Conservation (phyloP, 2,113 vertebrate species). For the Tachysurus vachellii region DNA sequence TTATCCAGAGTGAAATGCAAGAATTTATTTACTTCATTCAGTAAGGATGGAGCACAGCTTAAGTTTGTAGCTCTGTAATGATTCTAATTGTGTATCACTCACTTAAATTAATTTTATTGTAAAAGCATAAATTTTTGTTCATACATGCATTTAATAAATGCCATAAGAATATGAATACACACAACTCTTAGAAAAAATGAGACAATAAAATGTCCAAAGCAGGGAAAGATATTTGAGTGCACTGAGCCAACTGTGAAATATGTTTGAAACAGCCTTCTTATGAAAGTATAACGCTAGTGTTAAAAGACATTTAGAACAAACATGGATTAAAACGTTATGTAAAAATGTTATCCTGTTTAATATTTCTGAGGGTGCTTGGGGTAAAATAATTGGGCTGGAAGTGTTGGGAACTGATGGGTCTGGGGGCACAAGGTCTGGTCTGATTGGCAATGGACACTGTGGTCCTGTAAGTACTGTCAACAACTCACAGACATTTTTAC, state of each 20-base stretch:
- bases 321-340: neutral
- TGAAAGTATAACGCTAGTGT: neutral
- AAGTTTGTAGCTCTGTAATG: neutral
- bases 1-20: neutral
- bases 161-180: neutral
- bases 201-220: too few species aligned
- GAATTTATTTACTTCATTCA: constrained; percentile 1
- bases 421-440: neutral
- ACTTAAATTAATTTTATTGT: neutral
- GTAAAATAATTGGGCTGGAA: neutral
- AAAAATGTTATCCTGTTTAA: neutral
- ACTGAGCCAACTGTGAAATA: neutral
- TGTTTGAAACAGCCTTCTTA: neutral
- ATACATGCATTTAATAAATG: neutral
- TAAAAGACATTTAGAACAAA: neutral
- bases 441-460: neutral
- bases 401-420: neutral
- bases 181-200: neutral
- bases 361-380: neutral
- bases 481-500: neutral
- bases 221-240: neutral
- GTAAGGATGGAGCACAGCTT: neutral
- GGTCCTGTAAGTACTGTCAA: neutral
- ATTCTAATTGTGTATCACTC: neutral
- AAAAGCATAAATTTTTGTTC: neutral